Base-by-base conservation (phyloP, 2,113 vertebrate species). In the Lagopus muta region DNA sequence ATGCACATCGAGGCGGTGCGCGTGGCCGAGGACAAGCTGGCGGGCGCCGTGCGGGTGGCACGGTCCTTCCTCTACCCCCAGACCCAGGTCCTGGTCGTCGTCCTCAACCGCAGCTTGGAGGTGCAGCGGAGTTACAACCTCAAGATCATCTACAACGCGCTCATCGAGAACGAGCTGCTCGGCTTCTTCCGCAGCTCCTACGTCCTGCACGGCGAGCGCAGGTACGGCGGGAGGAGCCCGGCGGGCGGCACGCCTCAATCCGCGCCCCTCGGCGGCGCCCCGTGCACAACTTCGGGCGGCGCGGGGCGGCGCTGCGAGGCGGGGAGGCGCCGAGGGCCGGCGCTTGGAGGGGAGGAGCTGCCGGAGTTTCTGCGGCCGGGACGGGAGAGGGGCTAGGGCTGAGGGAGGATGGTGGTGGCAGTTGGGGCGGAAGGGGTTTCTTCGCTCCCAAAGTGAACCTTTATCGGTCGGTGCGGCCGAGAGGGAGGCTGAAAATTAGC, bases 131-230 rank as follows among this genome's bases (percentile, higher is more conserved):
- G 98, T 76, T 99, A 99, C 97, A 98, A 98, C 74, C 97, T 99
- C 67, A 99, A 99, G 97, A 96, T 99, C 70, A 98, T 98, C 95
- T 99, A 98, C 87, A 98, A 98, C 60, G 99, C 98, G n/a, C 96
- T 98, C 91, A 99, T 99, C 36, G 98, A 99, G 93, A 98, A 99
- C 75, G 99, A 99, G 95, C 98, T 99, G 74, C 96, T 99, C 73
- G 99, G 99, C 69, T 99, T 99, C 97, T 99, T 99, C 97, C 98
- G 98, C 90, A 99, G 99, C 97, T 99, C 99, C 22, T 99, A 99
- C 94, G 97, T 98, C 84, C 96, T 98, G 84, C 97, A 98, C 62
- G 98, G 98, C 83, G 98, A 99, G 96, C 98, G 96, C 97, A 98
- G 98, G 99, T 99, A 98, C 11, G 84, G 47, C 57, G 67, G 40